Evolutionary conservation across 2,888 invertebrate genomes (phyloP), one percentile per base, ranked within the genome.

Genomic region (Gibbula magus): DNA sequence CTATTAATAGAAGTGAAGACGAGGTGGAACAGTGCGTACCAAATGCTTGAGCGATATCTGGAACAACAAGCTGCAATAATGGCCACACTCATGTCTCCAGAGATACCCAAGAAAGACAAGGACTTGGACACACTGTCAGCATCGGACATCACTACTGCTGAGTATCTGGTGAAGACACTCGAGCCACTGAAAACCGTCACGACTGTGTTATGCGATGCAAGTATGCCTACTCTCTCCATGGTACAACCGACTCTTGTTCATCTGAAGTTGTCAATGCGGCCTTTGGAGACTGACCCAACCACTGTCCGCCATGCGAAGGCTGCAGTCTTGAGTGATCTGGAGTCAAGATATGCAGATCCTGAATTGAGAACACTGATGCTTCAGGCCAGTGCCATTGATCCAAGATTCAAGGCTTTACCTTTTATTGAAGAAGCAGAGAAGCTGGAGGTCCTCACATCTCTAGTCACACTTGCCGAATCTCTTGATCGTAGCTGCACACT

Each of bases 31-130:
- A 61, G 61, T 22, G 51, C 61, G 8, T 79, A 61, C 45, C 56
- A 82, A 2, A 84, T 81, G 82, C 29, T 81, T 10, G 54, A 76
- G 25, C 29, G 82, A 20, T 84, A 61, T 51, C 45, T 84, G n/a
- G 79, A 82, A 32, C 82, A 81, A 29, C 82, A 82, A n/a, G 39
- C 81, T 5, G 81, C 82, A 35, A 73, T 84, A n/a, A 53, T 78
- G 39, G 79, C 84, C 22, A 29, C 77, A 18, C 75, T 82, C 39
- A 61, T 70, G 35, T 54, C 66, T 54, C 54, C 20, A 29, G 75
- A 79, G 18, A 29, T 80, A 22, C 22, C 53, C 10, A 67, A 78
- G 20, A 56, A 76, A 66, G 70, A 78, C 22, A 70, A 39, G 35
- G 80, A 81, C 52, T 18, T 82, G 25, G 73, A 76, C 39, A 82